A percentile compares a stretch with the other conserved stretches of the same genome.
phyloP scores from a whole-genome alignment of 2,113 vertebrate species.

The Ia io region DNA sequence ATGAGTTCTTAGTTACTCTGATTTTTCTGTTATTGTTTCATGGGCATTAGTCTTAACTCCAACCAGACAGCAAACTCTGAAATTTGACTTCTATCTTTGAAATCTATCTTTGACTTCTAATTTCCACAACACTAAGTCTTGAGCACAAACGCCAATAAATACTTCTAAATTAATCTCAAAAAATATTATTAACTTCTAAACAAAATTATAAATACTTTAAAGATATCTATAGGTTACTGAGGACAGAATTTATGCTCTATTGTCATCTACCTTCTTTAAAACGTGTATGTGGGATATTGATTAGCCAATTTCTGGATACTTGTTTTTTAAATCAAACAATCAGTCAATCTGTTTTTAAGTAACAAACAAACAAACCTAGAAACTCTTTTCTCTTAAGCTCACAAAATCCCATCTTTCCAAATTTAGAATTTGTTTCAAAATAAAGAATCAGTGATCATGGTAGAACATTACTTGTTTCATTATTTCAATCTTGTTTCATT shows the following conservation, averaged over 20 bases:
- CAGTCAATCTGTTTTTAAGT: neutral
- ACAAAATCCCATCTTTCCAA: slow-evolving; percentile 9
- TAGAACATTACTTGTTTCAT: neutral
- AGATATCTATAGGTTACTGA: neutral
- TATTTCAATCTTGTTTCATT: neutral
- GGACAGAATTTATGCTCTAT: neutral
- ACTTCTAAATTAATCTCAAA: neutral
- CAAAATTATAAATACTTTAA: slow-evolving; percentile 29
- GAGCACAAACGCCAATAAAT: slow-evolving; percentile 31
- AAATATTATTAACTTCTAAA: slow-evolving; percentile 46
- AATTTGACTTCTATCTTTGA: neutral
- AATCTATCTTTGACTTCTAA: neutral
- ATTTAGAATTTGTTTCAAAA: neutral
- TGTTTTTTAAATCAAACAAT: neutral
- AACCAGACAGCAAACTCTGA: neutral
- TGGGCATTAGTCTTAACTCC: slow-evolving; percentile 21
- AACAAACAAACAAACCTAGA: neutral
- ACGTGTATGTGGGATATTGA: slow-evolving; percentile 80
- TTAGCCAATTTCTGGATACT: slow-evolving; percentile 91
- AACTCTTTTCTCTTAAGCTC: neutral
- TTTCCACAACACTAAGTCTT: neutral
- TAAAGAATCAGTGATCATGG: neutral
- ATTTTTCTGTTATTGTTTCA: neutral
- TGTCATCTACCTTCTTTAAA: slow-evolving; percentile 16
- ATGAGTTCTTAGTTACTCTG: neutral